These are phyloP conservation scores for Cairina moschata DNA, from an alignment of 2,113 vertebrate genomes.

Conservation along the genomic window DNA sequence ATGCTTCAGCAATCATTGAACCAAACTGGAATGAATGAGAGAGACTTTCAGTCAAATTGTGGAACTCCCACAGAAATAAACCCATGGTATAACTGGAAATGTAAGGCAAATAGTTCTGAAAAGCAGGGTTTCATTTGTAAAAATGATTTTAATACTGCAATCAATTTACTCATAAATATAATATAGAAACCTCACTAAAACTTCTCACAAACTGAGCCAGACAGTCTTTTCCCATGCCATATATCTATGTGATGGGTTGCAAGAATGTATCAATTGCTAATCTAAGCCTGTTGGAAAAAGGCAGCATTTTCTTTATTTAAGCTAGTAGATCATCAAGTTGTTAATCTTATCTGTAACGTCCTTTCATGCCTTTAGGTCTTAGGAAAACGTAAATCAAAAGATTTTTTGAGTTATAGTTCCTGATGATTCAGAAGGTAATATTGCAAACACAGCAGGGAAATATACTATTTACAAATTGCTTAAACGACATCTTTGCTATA, in stretches of 20 bases:
- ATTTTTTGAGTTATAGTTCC: slow-evolving; percentile 71
- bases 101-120: neutral
- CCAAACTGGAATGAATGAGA: neutral
- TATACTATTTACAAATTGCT: slow-evolving; percentile 79
- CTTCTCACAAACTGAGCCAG: neutral
- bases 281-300: slow-evolving; percentile 38
- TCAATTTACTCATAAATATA: neutral
- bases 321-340: slow-evolving; percentile 64
- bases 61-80: neutral
- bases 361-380: slow-evolving; percentile 73
- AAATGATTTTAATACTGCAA: neutral
- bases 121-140: neutral
- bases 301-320: slow-evolving; percentile 58
- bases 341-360: slow-evolving; percentile 70
- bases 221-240: neutral
- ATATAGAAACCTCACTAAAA: slow-evolving; percentile 46
- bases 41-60: neutral
- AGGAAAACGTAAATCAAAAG: slow-evolving; percentile 79
- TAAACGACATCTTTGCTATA: slow-evolving; percentile 80
- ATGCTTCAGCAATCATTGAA: neutral
- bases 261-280: slow-evolving; percentile 29
- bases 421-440: slow-evolving; percentile 81
- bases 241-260: slow-evolving; percentile 42
- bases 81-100: neutral
- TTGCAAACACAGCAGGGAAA: slow-evolving; percentile 78